Evolutionary conservation across 30 jellyfish, hydroid and myxozoan genomes (phyloP).

Genomic region (Sanderia malayensis): DNA sequence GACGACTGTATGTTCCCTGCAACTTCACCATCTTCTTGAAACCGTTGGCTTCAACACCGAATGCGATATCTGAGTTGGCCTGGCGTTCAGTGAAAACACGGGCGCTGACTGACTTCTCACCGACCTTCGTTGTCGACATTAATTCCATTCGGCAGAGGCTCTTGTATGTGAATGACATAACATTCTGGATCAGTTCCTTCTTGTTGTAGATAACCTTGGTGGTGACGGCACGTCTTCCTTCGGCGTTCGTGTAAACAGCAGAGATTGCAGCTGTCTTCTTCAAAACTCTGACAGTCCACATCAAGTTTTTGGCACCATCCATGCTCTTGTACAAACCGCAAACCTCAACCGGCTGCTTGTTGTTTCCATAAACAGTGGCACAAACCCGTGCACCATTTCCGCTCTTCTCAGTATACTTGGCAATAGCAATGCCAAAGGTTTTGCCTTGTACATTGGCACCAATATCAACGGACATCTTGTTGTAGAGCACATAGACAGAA

Average conservation of each 20-base stretch:
- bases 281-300: slow-evolving; percentile 48
- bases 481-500: slow-evolving; percentile 22
- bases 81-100: slow-evolving; percentile 47
- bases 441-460: slow-evolving; percentile 53
- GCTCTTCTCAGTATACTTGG: not conserved
- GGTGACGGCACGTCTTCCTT: slow-evolving; percentile 39
- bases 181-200: slow-evolving; percentile 55
- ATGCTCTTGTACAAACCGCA: slow-evolving; percentile 28
- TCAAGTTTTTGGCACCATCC: slow-evolving; percentile 12
- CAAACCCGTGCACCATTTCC: slow-evolving; percentile 42
- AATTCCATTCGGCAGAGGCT: slow-evolving; percentile 72
- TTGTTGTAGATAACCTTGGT: slow-evolving; percentile 63
- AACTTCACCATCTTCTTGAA: slow-evolving; percentile 42
- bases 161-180: slow-evolving; percentile 59
- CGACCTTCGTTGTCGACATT: slow-evolving; percentile 43
- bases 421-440: slow-evolving; percentile 10
- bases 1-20: slow-evolving; percentile 63
- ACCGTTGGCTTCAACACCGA: slow-evolving; percentile 69
- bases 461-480: slow-evolving; percentile 19
- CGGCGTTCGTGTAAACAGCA: slow-evolving; percentile 35
- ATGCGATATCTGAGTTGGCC: slow-evolving; percentile 32
- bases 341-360: slow-evolving; percentile 29
- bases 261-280: slow-evolving; percentile 60
- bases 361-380: slow-evolving; percentile 39
- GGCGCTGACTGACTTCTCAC: slow-evolving; percentile 37